Percentiles rank a stretch among this genome's conserved stretches.
These are phyloP conservation scores for Nasua narica DNA, from an alignment of 2,797 vertebrate genomes.

Conservation along the genomic window DNA sequence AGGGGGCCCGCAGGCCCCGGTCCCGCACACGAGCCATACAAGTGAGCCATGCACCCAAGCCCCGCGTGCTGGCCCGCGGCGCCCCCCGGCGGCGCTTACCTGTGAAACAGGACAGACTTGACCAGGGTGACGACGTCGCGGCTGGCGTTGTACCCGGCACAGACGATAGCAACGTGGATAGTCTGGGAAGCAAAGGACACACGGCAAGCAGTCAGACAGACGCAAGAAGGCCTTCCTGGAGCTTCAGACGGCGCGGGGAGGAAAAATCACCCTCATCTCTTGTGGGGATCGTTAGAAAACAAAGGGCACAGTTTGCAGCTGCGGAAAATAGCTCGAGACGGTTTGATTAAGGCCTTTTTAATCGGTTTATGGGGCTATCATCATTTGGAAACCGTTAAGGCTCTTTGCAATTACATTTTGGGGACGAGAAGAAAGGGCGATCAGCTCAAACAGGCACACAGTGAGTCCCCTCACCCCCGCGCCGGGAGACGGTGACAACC, in stretches of 20 bases:
- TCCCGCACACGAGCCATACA: background rate
- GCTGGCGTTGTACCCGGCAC: constrained; percentile 97
- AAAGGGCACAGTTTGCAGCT: constrained; percentile 67
- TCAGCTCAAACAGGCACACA: constrained; percentile 51
- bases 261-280: constrained; percentile 50
- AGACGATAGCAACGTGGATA: constrained; percentile 98
- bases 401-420: constrained; percentile 72
- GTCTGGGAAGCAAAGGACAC: constrained; percentile 86
- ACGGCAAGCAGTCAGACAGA: constrained; percentile 29
- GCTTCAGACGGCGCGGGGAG: background rate
- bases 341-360: constrained; percentile 81
- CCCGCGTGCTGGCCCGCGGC: accelerated
- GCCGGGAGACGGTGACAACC: background rate
- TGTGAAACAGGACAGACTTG: constrained; percentile 98
- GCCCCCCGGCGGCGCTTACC: constrained; percentile 83
- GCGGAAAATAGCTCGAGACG: constrained; percentile 71
- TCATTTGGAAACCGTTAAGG: constrained; percentile 78
- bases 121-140: constrained; percentile 97
- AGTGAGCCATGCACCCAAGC: accelerated
- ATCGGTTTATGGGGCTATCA: constrained; percentile 80
- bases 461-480: background rate
- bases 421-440: constrained; percentile 63
- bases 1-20: accelerated
- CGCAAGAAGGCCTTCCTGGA: background rate
- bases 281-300: constrained; percentile 40